phyloP scores from a whole-genome alignment of 2,797 vertebrate genomes.

The Danio aesculapii region DNA sequence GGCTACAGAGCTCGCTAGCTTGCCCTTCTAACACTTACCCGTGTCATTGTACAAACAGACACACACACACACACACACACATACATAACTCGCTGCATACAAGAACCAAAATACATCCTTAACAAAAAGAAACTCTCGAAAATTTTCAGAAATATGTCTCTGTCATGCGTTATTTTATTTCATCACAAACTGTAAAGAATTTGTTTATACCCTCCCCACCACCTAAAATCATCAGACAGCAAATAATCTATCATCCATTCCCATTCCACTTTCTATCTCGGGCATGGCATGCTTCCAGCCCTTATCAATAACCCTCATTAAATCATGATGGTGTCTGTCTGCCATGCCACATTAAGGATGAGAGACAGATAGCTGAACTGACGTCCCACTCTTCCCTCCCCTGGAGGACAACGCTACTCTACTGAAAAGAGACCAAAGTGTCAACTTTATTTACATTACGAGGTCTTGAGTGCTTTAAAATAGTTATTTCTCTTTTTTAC shows the following conservation, averaged over 20 bases:
- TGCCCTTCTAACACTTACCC: slow-evolving; percentile 40
- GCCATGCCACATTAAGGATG: slow-evolving; percentile 40
- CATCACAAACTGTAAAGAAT: slow-evolving; percentile 4
- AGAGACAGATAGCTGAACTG: slow-evolving; percentile 34
- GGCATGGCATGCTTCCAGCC: slow-evolving; percentile 73
- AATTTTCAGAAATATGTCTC: not conserved
- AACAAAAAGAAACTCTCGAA: slow-evolving; percentile 6
- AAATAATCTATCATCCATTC: slow-evolving; percentile 6
- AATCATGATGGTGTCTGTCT: slow-evolving; percentile 45
- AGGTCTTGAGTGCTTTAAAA: slow-evolving; percentile 14
- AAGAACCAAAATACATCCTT: slow-evolving; percentile 14
- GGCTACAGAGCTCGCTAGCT: slow-evolving; percentile 17
- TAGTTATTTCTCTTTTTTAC: not conserved
- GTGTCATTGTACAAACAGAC: slow-evolving; percentile 33
- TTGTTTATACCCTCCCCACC: slow-evolving; percentile 1
- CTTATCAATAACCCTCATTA: slow-evolving; percentile 70
- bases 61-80: not conserved
- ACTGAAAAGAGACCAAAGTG: slow-evolving; percentile 27
- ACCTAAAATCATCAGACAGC: slow-evolving; percentile 13
- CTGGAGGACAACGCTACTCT: slow-evolving; percentile 17
- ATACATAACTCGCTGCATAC: not conserved
- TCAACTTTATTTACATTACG: slow-evolving; percentile 42
- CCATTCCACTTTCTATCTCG: slow-evolving; percentile 65
- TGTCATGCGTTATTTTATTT: slow-evolving; percentile 1
- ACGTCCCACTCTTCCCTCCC: slow-evolving; percentile 20